Percentiles rank a stretch among this genome's conserved stretches.
Evolutionary conservation across 2,888 invertebrate genomes (phyloP).

Genomic region (Acanthacorydalis orientalis): DNA sequence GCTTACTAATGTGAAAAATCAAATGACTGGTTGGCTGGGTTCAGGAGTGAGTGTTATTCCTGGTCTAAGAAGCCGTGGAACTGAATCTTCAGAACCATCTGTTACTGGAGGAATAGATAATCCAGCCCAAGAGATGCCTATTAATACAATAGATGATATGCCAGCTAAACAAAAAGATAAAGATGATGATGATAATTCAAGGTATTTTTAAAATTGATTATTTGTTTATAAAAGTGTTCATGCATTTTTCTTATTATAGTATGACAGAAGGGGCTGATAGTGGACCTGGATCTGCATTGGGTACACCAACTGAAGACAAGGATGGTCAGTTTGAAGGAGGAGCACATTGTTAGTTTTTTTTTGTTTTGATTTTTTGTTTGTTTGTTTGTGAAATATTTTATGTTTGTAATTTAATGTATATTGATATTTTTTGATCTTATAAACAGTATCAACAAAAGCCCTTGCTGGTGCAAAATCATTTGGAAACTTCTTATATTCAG

Average conservation of each 20-base stretch:
- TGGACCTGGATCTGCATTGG: slow-evolving; percentile 59
- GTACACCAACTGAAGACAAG: slow-evolving; percentile 64
- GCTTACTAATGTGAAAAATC: slow-evolving; percentile 72
- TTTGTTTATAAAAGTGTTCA: neutral
- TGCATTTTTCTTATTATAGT: slow-evolving; percentile 30
- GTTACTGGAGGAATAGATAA: slow-evolving; percentile 28
- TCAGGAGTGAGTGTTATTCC: slow-evolving; percentile 56
- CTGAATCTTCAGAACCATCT: slow-evolving; percentile 24
- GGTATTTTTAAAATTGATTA: slow-evolving; percentile 29
- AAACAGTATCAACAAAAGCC: slow-evolving; percentile 71
- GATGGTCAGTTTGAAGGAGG: slow-evolving; percentile 63
- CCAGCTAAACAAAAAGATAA: slow-evolving; percentile 26
- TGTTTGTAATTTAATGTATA: neutral
- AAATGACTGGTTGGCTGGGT: slow-evolving; percentile 73
- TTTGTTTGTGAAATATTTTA: no score
- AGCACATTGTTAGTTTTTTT: slow-evolving; percentile 26
- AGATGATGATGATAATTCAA: slow-evolving; percentile 80
- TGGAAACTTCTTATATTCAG: slow-evolving; percentile 84
- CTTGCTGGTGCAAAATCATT: slow-evolving; percentile 79
- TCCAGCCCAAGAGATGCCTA: slow-evolving; percentile 26
- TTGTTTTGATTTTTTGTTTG: slow-evolving; percentile 16
- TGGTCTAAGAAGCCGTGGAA: slow-evolving; percentile 47
- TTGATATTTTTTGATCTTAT: slow-evolving; percentile 3
- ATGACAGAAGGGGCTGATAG: slow-evolving; percentile 86
- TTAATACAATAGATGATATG: slow-evolving; percentile 20